Evolutionary conservation across 2,797 vertebrate species (phyloP).

Genomic region (Harpagifer antarcticus): DNA sequence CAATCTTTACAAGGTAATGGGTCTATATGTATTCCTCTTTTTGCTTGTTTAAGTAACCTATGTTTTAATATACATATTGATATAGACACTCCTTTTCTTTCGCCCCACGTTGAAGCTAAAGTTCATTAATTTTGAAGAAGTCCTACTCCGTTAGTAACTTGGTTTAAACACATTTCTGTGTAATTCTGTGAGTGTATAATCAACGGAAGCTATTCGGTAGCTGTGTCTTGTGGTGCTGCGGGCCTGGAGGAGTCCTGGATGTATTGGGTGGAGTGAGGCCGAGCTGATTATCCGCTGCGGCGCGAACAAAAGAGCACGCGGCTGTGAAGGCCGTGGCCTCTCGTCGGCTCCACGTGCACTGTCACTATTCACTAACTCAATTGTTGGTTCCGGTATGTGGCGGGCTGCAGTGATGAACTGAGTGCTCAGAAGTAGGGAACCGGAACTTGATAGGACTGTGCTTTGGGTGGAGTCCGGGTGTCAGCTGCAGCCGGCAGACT

Average conservation of each 20-base stretch:
- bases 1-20: constrained; percentile 38
- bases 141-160: no score
- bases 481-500: constrained; percentile 14
- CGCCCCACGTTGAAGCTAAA: rapidly evolving
- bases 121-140: neutral
- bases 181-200: rapidly evolving
- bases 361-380: neutral
- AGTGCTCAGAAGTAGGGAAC: rapidly evolving
- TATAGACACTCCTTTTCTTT: rapidly evolving
- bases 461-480: neutral
- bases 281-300: neutral
- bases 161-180: neutral
- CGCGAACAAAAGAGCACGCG: constrained; percentile 62
- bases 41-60: rapidly evolving
- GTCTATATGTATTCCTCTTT: rapidly evolving
- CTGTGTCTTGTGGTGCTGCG: no score
- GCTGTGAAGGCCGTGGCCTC: constrained; percentile 34
- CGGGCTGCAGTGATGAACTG: neutral
- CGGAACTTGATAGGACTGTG: neutral
- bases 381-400: rapidly evolving
- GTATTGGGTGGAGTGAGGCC: no score
- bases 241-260: no score
- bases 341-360: rapidly evolving
- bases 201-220: no score
- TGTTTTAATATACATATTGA: rapidly evolving